These are phyloP conservation scores for Bubo blakistoni DNA, from an alignment of 2,113 vertebrate genomes.

Conservation along the genomic window DNA sequence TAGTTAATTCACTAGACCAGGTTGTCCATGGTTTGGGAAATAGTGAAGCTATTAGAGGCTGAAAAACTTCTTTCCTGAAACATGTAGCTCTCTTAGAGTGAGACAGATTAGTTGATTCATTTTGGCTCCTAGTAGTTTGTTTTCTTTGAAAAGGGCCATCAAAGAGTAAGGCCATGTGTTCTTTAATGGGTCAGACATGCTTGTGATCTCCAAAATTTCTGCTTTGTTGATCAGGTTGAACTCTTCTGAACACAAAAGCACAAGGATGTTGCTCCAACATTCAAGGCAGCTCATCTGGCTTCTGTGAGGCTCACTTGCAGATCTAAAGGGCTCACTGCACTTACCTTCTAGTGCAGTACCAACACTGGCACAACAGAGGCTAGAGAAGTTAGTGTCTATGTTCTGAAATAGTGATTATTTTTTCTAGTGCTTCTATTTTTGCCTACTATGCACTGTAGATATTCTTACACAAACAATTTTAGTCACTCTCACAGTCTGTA, in stretches of 20 bases:
- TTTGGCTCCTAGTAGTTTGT: neutral
- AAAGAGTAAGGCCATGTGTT: neutral
- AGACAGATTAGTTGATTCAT: neutral
- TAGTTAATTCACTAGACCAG: neutral
- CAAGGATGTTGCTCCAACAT: neutral
- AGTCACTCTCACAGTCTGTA: neutral
- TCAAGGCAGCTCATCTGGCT: neutral
- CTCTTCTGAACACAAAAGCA: neutral
- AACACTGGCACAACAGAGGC: neutral
- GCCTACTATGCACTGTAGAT: neutral
- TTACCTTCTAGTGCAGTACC: neutral
- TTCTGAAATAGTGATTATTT: neutral
- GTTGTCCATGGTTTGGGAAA: neutral
- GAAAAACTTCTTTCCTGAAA: neutral
- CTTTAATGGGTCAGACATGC: neutral
- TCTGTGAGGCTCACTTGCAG: neutral
- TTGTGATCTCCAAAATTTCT: neutral
- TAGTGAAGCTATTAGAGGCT: neutral
- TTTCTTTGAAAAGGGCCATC: neutral
- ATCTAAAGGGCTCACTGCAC: neutral
- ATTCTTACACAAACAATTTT: neutral
- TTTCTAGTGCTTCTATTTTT: neutral
- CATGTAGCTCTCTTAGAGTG: neutral
- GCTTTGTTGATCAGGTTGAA: neutral
- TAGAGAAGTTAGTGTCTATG: neutral